Conservation (phyloP, 2,113 vertebrate genomes). For the Phrynocephalus versicolor region DNA sequence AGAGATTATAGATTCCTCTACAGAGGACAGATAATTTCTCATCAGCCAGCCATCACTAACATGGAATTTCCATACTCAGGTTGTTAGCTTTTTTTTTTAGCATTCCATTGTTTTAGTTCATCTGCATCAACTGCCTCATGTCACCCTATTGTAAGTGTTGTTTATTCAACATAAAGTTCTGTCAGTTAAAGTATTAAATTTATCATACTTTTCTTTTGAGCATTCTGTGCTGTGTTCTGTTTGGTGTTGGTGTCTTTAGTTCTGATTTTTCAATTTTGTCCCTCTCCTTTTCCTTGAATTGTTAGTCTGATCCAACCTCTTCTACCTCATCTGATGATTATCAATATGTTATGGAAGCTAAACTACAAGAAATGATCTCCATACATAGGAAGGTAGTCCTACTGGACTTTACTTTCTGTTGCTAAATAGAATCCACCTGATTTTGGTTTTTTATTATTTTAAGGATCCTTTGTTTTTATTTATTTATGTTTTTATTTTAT, state of each 20-base stretch:
- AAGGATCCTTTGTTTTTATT: constrained; percentile 65
- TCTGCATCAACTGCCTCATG: constrained; percentile 66
- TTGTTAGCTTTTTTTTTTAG: constrained; percentile 76
- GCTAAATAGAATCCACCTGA: constrained; percentile 86
- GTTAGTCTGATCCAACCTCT: constrained; percentile 94
- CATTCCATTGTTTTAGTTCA: constrained; percentile 74
- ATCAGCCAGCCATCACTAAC: constrained; percentile 78
- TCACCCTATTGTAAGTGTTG: constrained; percentile 72
- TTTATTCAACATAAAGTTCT: constrained; percentile 73
- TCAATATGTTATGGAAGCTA: constrained; percentile 99
- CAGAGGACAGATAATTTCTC: constrained; percentile 57
- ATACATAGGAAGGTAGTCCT: constrained; percentile 98
- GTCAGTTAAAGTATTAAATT: constrained; percentile 72
- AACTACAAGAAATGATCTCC: constrained; percentile 97
- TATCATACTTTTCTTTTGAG: constrained; percentile 81
- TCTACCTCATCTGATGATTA: constrained; percentile 96
- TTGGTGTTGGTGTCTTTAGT: constrained; percentile 83
- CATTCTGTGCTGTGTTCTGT: constrained; percentile 84
- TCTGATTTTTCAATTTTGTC: constrained; percentile 93
- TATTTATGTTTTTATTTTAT: constrained; percentile 78
- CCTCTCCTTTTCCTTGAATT: constrained; percentile 91
- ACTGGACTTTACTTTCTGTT: constrained; percentile 88
- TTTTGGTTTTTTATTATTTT: constrained; percentile 73
- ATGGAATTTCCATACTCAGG: constrained; percentile 69
- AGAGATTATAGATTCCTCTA: constrained; percentile 56